Percentiles rank a stretch among this genome's conserved stretches.
Conservation (phyloP, 2,113 vertebrate genomes). For the Zingel zingel region DNA sequence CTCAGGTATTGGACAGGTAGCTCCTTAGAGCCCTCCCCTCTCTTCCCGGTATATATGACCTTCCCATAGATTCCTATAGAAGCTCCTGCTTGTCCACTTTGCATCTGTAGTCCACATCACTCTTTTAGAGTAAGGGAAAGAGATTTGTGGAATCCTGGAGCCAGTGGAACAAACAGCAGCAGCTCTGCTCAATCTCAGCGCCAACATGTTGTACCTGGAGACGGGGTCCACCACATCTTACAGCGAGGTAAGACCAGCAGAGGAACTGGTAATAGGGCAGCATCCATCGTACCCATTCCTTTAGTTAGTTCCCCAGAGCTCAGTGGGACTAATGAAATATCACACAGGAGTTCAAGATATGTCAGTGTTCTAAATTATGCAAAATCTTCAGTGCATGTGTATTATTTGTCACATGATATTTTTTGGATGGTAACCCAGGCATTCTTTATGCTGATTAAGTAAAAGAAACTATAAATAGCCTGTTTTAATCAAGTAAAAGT, state of each 20-base stretch:
- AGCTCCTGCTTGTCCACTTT: constrained; percentile 87
- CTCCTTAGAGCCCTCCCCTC: constrained; percentile 89
- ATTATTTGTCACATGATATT: background rate
- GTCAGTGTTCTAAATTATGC: background rate
- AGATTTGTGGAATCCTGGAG: constrained; percentile 96
- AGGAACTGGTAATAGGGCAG: background rate
- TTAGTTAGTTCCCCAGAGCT: background rate
- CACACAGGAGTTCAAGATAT: background rate
- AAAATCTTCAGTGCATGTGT: background rate
- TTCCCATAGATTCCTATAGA: constrained; percentile 91
- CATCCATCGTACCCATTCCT: constrained; percentile 8
- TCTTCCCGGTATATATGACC: constrained; percentile 93
- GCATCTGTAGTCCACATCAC: constrained; percentile 82
- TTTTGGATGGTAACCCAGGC: background rate
- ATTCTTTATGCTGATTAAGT: background rate
- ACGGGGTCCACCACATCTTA: constrained; percentile 95
- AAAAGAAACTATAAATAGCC: background rate
- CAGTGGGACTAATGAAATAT: background rate
- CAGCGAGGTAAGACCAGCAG: constrained; percentile 92
- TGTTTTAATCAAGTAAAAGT: background rate
- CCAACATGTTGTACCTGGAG: constrained; percentile 99
- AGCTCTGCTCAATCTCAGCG: constrained; percentile 96
- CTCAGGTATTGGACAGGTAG: constrained; percentile 96
- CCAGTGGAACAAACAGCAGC: constrained; percentile 96
- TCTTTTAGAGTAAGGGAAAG: constrained; percentile 86